Conservation (phyloP, 2,888 invertebrate genomes). For the Agrochola lota region DNA sequence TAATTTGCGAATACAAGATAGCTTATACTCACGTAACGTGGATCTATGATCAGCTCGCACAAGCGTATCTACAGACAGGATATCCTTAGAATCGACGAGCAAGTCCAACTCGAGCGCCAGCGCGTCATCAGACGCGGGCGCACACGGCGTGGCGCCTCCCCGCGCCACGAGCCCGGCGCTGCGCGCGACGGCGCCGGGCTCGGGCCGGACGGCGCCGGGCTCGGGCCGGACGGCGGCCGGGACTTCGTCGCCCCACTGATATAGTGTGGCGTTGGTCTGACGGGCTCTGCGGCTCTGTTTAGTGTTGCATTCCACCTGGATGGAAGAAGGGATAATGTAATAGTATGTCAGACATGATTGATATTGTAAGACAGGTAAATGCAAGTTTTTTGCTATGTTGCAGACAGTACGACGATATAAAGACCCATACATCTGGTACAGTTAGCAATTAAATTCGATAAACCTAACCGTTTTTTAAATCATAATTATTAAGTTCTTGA, state of each 20-base stretch:
- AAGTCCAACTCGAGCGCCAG: conserved; percentile 84
- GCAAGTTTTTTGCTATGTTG: neutral
- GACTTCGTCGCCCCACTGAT: conserved; percentile 67
- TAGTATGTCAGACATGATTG: neutral
- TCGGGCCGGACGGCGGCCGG: conserved; percentile 69
- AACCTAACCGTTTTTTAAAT: neutral
- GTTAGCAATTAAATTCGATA: neutral
- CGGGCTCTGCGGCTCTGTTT: conserved; percentile 74
- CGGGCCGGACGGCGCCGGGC: conserved; percentile 71
- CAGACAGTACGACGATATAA: neutral
- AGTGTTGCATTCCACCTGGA: conserved; percentile 75
- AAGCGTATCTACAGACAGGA: conserved; percentile 91
- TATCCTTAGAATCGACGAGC: conserved; percentile 86
- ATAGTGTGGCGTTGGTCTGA: conserved; percentile 76
- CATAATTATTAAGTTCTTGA: neutral
- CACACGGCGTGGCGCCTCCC: conserved; percentile 73
- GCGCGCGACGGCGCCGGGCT: conserved; percentile 57
- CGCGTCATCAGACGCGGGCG: conserved; percentile 68
- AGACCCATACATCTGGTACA: neutral
- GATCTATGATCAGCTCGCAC: conserved; percentile 90
- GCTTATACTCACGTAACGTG: conserved; percentile 72
- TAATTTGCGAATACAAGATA: neutral
- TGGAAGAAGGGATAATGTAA: neutral
- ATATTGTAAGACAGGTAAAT: neutral
- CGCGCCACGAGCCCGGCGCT: conserved; percentile 75